Base-by-base conservation (phyloP, 2,797 vertebrate genomes). In the Hybognathus amarus region DNA sequence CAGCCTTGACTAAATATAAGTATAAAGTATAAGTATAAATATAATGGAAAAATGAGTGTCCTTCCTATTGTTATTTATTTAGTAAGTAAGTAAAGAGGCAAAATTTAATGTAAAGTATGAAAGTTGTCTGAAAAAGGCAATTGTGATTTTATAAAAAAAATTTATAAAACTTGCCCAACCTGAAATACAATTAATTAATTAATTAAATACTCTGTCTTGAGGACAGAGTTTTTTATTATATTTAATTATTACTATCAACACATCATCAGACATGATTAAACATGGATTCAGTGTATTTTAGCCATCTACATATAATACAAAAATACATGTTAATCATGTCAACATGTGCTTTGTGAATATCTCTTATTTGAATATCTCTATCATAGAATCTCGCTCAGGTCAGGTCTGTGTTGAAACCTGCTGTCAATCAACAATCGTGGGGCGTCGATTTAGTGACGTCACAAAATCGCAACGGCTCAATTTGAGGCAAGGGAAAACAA, bases 1-100 rank as follows among this genome's bases (percentile, higher is more conserved):
- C 6, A 77, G 59, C 38, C 56, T 47, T 66, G 47, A 67, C 77
- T 66, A 50, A 61, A 67, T 27, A 77, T 27, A n/a, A n/a, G n/a
- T n/a, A n/a, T n/a, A n/a, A n/a, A n/a, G n/a, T n/a, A n/a, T n/a
- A n/a, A n/a, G n/a, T n/a, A n/a, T n/a, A n/a, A n/a, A n/a, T n/a
- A n/a, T n/a, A n/a, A n/a, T n/a, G 9, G 45, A 50, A 74, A 36
- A 42, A 40, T 40, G 12, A 56, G 30, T 69, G 67, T n/a, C 38
- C 22, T 42, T 66, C 33, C 22, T 56, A 56, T 22, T 59, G 22
- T 59, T 56, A 11, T 11, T n/a, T 24, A 59, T 59, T 59, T 59
- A 24, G n/a, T 24, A 56, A 56, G 18, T 1, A 47, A 13, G 50
- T 52, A 56, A 56, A 56, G n/a, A 59, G 24, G 59, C 24, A 63